A percentile compares a stretch with the other conserved stretches of the same genome.
phyloP scores from a whole-genome alignment of 2,888 invertebrate species.

The Drosophila macrothrix region DNA sequence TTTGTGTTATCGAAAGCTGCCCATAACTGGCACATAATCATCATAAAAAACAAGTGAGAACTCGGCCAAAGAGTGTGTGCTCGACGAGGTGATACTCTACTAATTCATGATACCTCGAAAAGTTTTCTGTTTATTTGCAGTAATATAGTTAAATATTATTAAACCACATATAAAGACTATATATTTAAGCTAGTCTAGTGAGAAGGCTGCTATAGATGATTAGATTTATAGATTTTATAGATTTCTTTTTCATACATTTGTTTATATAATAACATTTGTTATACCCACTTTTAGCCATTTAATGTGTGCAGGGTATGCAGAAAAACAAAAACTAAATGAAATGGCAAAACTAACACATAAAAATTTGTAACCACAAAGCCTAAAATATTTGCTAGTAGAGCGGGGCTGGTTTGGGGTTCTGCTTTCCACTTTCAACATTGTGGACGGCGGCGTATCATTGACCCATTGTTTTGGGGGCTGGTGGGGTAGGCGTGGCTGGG shows the following conservation, averaged over 20 bases:
- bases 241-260: background rate
- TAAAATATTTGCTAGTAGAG: conserved; percentile 35
- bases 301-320: conserved; percentile 35
- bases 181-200: background rate
- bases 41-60: conserved; percentile 36
- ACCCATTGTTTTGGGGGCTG: conserved; percentile 55
- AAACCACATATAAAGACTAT: background rate
- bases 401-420: background rate
- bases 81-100: conserved; percentile 14
- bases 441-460: conserved; percentile 55
- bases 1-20: conserved; percentile 51
- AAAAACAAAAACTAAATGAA: conserved; percentile 57
- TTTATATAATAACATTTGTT: background rate
- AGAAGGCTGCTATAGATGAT: background rate
- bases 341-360: conserved; percentile 71
- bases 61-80: background rate
- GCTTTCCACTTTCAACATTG: conserved; percentile 5
- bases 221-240: no score
- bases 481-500: conserved; percentile 31
- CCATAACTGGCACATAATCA: conserved; percentile 62
- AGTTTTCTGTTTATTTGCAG: background rate
- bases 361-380: conserved; percentile 72
- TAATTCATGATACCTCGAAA: background rate
- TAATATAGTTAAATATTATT: background rate
- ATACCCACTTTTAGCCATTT: background rate